Conservation (phyloP, 1,140 invertebrate species). For the Trichonephila inaurata region DNA sequence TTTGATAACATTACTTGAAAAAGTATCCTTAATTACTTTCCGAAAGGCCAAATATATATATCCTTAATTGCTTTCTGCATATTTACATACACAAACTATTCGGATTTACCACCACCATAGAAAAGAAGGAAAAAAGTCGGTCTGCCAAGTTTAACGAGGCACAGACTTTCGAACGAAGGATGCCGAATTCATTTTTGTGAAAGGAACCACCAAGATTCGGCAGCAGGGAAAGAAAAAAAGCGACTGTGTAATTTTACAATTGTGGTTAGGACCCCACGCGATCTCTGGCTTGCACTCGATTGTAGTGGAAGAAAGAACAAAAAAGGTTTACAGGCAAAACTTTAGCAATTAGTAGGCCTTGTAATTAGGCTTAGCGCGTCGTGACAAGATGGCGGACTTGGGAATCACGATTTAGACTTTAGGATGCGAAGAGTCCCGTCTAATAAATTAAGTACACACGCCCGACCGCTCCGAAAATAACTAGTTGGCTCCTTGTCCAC, state of each 20-base stretch:
- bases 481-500: slow-evolving; percentile 80
- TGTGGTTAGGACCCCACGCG: slow-evolving; percentile 47
- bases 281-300: slow-evolving; percentile 18
- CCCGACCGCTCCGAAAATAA: slow-evolving; percentile 25
- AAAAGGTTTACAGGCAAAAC: slow-evolving; percentile 28
- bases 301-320: slow-evolving; percentile 16
- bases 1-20: too few relatives aligned
- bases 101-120: too few relatives aligned
- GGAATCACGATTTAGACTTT: slow-evolving; percentile 71
- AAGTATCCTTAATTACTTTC: too few relatives aligned
- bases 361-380: slow-evolving; percentile 74
- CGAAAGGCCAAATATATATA: too few relatives aligned
- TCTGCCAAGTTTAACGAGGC: neutral
- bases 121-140: too few relatives aligned
- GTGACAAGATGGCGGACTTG: slow-evolving; percentile 74
- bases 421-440: slow-evolving; percentile 58
- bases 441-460: slow-evolving; percentile 71
- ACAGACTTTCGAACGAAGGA: neutral
- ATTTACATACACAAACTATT: too few relatives aligned
- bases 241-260: slow-evolving; percentile 30
- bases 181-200: neutral
- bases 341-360: slow-evolving; percentile 71
- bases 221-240: slow-evolving; percentile 7
- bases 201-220: neutral
- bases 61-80: too few relatives aligned